Evolutionary conservation across 1,140 invertebrate genomes (phyloP).

Genomic region (Temnothorax longispinosus): DNA sequence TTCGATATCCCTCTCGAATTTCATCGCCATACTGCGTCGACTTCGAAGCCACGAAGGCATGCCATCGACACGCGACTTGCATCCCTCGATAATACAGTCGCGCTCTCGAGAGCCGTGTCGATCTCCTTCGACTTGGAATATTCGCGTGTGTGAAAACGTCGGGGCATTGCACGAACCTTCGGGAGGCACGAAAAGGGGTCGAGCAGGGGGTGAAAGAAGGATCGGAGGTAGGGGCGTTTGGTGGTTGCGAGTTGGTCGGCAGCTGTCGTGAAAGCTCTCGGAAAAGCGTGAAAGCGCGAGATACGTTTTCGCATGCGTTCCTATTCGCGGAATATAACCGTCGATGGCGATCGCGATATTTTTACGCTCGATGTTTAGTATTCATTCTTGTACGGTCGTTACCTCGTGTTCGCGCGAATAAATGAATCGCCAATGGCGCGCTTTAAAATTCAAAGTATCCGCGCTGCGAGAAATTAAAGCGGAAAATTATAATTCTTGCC

Average conservation of each 20-base stretch:
- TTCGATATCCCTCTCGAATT: constrained; percentile 71
- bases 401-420: constrained; percentile 33
- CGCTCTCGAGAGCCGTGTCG: constrained; percentile 36
- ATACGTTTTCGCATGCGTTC: neutral
- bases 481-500: constrained; percentile 12
- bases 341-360: constrained; percentile 39
- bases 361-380: constrained; percentile 57
- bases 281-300: constrained; percentile 59
- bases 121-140: constrained; percentile 65
- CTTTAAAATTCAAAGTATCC: constrained; percentile 46
- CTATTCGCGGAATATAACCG: constrained; percentile 4
- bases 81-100: constrained; percentile 71
- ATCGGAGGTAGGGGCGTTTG: neutral
- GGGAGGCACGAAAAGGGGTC: constrained; percentile 15
- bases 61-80: constrained; percentile 71
- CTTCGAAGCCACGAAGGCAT: constrained; percentile 68
- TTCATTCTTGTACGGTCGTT: constrained; percentile 22
- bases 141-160: constrained; percentile 69
- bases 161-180: constrained; percentile 37
- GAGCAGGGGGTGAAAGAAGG: neutral
- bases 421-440: constrained; percentile 37
- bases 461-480: neutral
- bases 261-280: constrained; percentile 57
- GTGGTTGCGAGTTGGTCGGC: constrained; percentile 50
- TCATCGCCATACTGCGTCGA: constrained; percentile 54